Percentiles rank a stretch among this genome's conserved stretches.
Conservation (phyloP, 2,888 invertebrate genomes). For the Pammene fasciana region DNA sequence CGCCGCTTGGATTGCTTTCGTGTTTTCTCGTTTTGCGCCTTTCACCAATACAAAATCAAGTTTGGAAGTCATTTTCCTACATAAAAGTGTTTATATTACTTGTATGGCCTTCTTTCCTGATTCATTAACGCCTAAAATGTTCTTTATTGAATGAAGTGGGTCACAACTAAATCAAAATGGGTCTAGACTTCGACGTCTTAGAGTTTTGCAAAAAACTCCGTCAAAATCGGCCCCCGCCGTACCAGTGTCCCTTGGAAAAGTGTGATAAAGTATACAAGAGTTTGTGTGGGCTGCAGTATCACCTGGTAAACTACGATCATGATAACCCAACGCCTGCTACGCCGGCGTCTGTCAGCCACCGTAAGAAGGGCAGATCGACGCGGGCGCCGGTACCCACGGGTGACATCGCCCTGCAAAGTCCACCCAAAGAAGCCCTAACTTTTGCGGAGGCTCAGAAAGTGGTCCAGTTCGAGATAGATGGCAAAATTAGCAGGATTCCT, state of each 20-base stretch:
- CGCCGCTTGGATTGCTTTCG: slow-evolving; percentile 17
- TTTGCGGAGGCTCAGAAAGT: slow-evolving; percentile 93
- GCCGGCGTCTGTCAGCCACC: slow-evolving; percentile 84
- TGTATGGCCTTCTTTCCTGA: neutral
- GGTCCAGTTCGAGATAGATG: slow-evolving; percentile 94
- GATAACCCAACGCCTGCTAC: slow-evolving; percentile 88
- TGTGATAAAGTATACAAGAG: slow-evolving; percentile 95
- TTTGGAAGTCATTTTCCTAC: slow-evolving; percentile 22
- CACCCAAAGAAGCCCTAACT: slow-evolving; percentile 87
- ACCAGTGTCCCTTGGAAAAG: slow-evolving; percentile 92
- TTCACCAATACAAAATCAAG: slow-evolving; percentile 47
- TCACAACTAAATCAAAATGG: slow-evolving; percentile 80
- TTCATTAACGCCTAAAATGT: slow-evolving; percentile 13
- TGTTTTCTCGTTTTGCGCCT: slow-evolving; percentile 45
- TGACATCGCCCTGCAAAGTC: slow-evolving; percentile 77
- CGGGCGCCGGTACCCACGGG: slow-evolving; percentile 84
- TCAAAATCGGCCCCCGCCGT: slow-evolving; percentile 91
- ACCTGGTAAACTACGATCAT: slow-evolving; percentile 93
- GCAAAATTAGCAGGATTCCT: slow-evolving; percentile 86
- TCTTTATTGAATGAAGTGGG: slow-evolving; percentile 22
- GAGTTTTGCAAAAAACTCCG: slow-evolving; percentile 93
- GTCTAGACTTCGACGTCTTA: slow-evolving; percentile 92
- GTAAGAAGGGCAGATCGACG: slow-evolving; percentile 85
- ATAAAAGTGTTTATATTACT: slow-evolving; percentile 27
- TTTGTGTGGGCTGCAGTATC: slow-evolving; percentile 92